Conservation (phyloP, 1,140 invertebrate species). For the Coelopa frigida region DNA sequence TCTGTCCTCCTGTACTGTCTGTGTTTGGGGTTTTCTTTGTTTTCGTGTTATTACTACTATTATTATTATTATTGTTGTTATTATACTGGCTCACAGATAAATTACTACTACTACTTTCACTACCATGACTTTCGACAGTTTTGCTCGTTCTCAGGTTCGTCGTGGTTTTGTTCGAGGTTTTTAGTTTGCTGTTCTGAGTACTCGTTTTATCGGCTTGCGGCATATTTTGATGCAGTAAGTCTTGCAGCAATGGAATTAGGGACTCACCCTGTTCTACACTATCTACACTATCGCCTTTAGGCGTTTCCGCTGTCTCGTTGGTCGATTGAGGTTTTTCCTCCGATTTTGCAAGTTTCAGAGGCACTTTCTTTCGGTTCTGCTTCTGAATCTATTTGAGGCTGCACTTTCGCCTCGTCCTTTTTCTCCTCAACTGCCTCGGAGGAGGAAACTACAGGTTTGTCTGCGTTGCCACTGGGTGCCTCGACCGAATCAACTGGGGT, state of each 20-base stretch:
- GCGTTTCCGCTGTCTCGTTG: slow-evolving; percentile 3
- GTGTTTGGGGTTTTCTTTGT: neutral
- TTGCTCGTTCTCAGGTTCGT: neutral
- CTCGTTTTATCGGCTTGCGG: slow-evolving; percentile 20
- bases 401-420: too few species aligned
- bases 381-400: too few species aligned
- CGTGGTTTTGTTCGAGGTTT: slow-evolving; percentile 10
- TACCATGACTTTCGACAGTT: neutral
- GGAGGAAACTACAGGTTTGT: neutral
- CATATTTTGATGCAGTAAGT: slow-evolving; percentile 46
- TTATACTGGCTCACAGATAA: too few species aligned
- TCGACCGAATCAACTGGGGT: too few species aligned
- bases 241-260: slow-evolving; percentile 55
- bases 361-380: neutral
- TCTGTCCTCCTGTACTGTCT: slow-evolving; percentile 11
- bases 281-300: slow-evolving; percentile 1
- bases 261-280: slow-evolving; percentile 45
- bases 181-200: slow-evolving; percentile 7
- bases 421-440: neutral
- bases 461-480: neutral
- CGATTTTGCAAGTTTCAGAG: slow-evolving; percentile 7
- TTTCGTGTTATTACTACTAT: neutral
- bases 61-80: slow-evolving; percentile 10
- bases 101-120: slow-evolving; percentile 26
- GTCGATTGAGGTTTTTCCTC: slow-evolving; percentile 6